phyloP scores from a whole-genome alignment of 2,888 invertebrate genomes.

The Alviniconcha strummeri region DNA sequence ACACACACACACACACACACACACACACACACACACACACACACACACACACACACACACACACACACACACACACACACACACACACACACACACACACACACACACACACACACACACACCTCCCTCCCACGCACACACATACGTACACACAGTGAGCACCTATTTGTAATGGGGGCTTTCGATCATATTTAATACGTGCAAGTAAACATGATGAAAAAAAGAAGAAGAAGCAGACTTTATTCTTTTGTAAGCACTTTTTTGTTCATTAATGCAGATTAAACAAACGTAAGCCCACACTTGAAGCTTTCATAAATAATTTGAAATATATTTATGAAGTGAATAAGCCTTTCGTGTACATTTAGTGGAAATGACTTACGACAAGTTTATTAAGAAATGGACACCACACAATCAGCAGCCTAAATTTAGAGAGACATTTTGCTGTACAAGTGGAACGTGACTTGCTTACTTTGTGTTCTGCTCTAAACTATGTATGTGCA shows the following conservation, averaged over 20 bases:
- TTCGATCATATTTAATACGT: too few relatives aligned
- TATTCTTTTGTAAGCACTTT: neutral
- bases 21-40: neutral
- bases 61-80: neutral
- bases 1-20: neutral
- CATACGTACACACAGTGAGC: neutral
- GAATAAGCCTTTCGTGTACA: too few relatives aligned
- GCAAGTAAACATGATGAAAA: neutral
- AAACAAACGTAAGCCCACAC: neutral
- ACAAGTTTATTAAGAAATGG: too few relatives aligned
- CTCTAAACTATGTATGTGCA: too few relatives aligned
- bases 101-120: constrained; percentile 10
- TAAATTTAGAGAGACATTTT: too few relatives aligned
- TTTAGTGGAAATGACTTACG: too few relatives aligned
- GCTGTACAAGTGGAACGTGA: too few relatives aligned
- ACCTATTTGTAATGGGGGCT: too few relatives aligned
- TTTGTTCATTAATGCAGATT: neutral
- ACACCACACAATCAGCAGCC: too few relatives aligned
- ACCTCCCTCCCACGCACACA: neutral
- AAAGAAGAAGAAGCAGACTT: neutral
- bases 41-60: neutral
- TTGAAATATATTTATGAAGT: too few relatives aligned
- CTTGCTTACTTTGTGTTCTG: too few relatives aligned
- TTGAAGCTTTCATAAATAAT: too few relatives aligned
- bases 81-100: neutral